Base-by-base conservation (phyloP, 1,140 invertebrate genomes). In the Drosophila bifasciata region DNA sequence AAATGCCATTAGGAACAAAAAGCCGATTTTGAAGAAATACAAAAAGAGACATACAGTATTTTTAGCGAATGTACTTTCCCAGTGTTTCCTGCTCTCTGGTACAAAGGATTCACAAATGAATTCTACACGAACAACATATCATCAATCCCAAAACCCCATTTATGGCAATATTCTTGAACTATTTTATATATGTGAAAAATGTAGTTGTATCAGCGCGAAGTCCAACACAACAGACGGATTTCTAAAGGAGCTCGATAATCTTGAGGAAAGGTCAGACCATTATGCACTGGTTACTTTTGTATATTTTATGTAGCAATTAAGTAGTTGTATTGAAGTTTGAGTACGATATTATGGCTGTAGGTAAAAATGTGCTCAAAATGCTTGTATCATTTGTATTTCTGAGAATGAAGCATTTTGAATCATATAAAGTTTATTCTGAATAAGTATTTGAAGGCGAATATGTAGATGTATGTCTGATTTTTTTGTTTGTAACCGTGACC, bases 11-110 rank as follows among this genome's bases (percentile, higher is more conserved):
- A 93, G 94, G 70, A 94, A 93, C 52, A 96, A 95, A 96, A 95
- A 0, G 93, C 94, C 63, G 96, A 97, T 92, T 97, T 97, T 91
- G 96, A 97, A 89, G 94, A 95, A 59, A 94, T 97, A 40, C 95
- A 96, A 96, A 90, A 94, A 94, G 67, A 94, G 95, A 0, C 97
- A 98, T 91, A 94, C 95, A 9, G 92, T 95, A 21, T n/a, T n/a
- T 92, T 89, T 96, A 19, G 93, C 94, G 5, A 96, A 96, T 91
- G 93, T 96, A 40, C 91, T 96, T 56, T 95, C 94, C 21, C 95
- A 96, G 79, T 95, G 95, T 5, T 97, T 97, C 89, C 91, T 96
- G 53, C 64, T 91, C 16, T 80, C 91, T 57, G 86, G 93, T 68
- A 58, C 63, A 3, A 66, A 61, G n/a, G 83, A 71, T 0, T 45